phyloP scores from a whole-genome alignment of 2,888 invertebrate genomes.

The Mactromeris polynyma region DNA sequence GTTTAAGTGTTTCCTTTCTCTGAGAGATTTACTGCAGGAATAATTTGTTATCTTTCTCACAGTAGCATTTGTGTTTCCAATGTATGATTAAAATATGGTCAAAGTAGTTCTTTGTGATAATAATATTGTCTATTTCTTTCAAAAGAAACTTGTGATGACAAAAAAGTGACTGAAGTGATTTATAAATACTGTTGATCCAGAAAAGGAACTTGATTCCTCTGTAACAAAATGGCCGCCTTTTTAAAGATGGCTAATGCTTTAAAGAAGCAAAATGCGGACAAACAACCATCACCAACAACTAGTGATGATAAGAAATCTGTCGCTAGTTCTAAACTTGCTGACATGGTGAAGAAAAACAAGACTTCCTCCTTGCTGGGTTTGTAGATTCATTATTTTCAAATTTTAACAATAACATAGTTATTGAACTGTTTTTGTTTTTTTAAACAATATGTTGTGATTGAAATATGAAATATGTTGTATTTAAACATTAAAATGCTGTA shows the following conservation, averaged over 20 bases:
- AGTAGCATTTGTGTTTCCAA: background rate
- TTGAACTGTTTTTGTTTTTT: no score
- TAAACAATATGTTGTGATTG: no score
- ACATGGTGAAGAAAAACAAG: constrained; percentile 58
- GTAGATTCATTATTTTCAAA: constrained; percentile 9
- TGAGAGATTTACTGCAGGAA: background rate
- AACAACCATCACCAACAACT: constrained; percentile 47
- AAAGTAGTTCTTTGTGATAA: background rate
- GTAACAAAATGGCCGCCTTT: constrained; percentile 54
- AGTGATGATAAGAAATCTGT: constrained; percentile 59
- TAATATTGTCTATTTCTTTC: background rate
- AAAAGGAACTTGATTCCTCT: background rate
- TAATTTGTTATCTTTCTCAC: background rate
- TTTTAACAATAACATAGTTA: background rate
- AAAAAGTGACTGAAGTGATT: background rate
- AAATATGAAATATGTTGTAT: no score
- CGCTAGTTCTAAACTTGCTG: constrained; percentile 45
- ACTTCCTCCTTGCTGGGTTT: constrained; percentile 47
- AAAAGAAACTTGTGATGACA: background rate
- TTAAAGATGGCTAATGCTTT: constrained; percentile 61
- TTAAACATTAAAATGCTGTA: no score
- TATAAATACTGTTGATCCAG: background rate
- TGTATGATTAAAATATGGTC: background rate
- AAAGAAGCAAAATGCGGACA: constrained; percentile 46
- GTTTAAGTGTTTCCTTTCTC: background rate